These are phyloP conservation scores for Lichenostomus cassidix DNA, from an alignment of 2,113 vertebrate species.

Conservation along the genomic window DNA sequence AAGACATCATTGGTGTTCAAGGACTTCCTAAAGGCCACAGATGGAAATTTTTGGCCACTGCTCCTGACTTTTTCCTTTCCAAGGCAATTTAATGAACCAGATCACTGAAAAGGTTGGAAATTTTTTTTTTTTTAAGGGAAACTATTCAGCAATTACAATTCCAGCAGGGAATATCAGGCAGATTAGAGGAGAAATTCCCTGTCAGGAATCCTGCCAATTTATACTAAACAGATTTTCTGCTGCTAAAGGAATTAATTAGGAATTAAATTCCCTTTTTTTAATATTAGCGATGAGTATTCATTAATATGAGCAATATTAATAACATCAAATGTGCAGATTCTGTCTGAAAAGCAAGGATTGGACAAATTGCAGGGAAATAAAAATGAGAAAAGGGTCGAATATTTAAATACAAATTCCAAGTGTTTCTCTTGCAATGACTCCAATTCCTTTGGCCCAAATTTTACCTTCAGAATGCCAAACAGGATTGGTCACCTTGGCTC, in stretches of 20 bases:
- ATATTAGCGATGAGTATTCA: not conserved
- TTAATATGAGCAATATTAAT: not conserved
- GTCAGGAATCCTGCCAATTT: not conserved
- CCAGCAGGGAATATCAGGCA: not conserved
- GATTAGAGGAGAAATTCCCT: not conserved
- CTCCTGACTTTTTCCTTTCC: not conserved
- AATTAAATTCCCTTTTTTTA: not conserved
- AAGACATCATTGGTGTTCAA: not conserved
- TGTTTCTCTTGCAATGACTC: not conserved
- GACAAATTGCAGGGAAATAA: not conserved
- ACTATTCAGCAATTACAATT: not conserved
- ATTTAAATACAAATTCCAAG: not conserved
- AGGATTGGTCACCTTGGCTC: not conserved
- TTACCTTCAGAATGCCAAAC: not conserved
- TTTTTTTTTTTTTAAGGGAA: not conserved
- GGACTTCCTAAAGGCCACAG: not conserved
- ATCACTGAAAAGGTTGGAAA: not conserved
- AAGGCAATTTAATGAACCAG: not conserved
- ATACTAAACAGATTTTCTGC: not conserved
- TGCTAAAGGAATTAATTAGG: not conserved
- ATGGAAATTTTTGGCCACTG: not conserved
- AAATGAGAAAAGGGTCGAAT: fast-evolving
- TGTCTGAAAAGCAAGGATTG: not conserved
- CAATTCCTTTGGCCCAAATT: fast-evolving
- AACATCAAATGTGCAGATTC: not conserved